A percentile compares a stretch with the other conserved stretches of the same genome.
phyloP scores from a whole-genome alignment of 2,797 vertebrate species.

The Pipistrellus kuhlii region DNA sequence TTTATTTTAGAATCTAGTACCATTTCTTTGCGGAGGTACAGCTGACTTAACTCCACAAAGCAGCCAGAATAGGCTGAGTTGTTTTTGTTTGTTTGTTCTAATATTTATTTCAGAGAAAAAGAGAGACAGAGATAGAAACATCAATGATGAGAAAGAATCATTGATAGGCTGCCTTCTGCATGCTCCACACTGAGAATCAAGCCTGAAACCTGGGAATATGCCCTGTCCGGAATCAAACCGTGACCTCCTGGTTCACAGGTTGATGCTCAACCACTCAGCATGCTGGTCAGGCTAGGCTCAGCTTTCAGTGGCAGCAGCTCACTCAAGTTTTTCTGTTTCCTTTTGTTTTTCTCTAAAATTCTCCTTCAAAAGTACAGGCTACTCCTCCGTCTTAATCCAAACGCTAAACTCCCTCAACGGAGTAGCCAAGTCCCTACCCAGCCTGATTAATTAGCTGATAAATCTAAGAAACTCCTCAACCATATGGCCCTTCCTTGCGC shows the following conservation, averaged over 20 bases:
- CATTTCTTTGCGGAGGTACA: not conserved
- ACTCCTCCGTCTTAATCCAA: not conserved
- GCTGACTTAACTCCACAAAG: not conserved
- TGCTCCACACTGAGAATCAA: too few relatives aligned
- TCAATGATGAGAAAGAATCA: too few relatives aligned
- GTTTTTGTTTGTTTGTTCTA: too few relatives aligned
- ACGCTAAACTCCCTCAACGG: not conserved
- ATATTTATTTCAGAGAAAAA: too few relatives aligned
- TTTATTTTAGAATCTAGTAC: not conserved
- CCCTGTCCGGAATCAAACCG: too few relatives aligned
- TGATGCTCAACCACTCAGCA: too few relatives aligned
- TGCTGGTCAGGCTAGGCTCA: fast-evolving
- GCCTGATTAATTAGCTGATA: constrained; percentile 61
- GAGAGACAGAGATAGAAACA: too few relatives aligned
- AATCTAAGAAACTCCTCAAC: constrained; percentile 51
- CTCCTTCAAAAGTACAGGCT: not conserved
- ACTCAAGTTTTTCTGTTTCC: not conserved
- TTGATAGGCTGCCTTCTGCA: too few relatives aligned
- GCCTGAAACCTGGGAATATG: too few relatives aligned
- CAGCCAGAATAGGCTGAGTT: not conserved
- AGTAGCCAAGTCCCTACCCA: not conserved
- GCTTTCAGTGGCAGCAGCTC: not conserved
- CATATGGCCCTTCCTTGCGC: not conserved
- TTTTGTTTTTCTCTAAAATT: constrained; percentile 44
- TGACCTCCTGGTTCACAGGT: too few relatives aligned